Base-by-base conservation (phyloP, 2,797 vertebrate genomes). In the Lepus oiostolus region DNA sequence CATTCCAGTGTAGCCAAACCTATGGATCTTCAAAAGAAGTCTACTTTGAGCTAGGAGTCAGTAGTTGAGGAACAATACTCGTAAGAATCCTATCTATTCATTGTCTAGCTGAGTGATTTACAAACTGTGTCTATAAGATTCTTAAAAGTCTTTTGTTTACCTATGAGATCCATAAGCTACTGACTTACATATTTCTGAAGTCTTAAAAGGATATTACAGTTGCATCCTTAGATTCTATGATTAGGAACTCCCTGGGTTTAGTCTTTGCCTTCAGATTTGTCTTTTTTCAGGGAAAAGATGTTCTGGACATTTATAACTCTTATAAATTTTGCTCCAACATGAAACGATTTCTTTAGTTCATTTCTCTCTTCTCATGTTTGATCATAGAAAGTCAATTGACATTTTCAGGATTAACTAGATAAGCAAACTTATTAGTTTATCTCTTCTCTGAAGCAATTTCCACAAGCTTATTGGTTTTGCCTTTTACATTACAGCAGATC, bases 131-230 rank as follows among this genome's bases (percentile, higher is more conserved):
- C 67, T 1, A 0, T 62, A 54, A 19, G n/a, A 85, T 68, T 91
- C 84, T 91, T 84, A 42, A 8, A 84, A 88, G 58, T 93, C 79
- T 38, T 60, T 38, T 67, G 47, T 54, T 32, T 71, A 52, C 6
- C 8, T 82, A 58, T 86, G 62, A 85, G 47, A 14, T 82, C 5
- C 67, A 4, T 80, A 65, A 70, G 24, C 26, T 28, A 80, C 67
- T 60, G n/a, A 30, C 47, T 38, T 86, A 85, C 88, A 9, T 81
- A 54, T 85, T 94, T 90, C 35, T n/a, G 13, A 85, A 38, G 22
- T 30, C 26, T 60, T 82, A 82, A 76, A 4, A 86, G 7, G 3
- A 52, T 67, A 32, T 74, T 54, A 77, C 21, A 89, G 21, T 12
- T 82, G 50, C 4, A 71, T 12, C 10, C 12, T 71, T 86, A 81